Conservation (phyloP, 2,888 invertebrate species). For the Drosophila vallismaia region DNA sequence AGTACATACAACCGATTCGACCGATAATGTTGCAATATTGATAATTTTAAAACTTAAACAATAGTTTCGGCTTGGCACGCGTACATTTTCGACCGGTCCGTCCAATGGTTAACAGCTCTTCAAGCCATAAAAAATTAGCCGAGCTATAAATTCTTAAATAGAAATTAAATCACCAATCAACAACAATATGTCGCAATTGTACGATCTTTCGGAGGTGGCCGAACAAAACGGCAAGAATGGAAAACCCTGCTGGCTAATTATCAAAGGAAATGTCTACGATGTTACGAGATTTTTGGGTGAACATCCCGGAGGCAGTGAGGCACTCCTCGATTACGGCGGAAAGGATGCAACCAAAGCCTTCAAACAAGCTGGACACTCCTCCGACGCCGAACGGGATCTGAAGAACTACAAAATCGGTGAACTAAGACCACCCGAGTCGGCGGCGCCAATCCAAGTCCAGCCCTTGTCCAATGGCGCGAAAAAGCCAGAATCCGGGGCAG, state of each 20-base stretch:
- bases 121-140: constrained; percentile 5
- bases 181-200: constrained; percentile 72
- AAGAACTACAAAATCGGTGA: constrained; percentile 88
- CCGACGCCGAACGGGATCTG: constrained; percentile 86
- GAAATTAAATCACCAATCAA: constrained; percentile 12
- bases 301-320: constrained; percentile 89
- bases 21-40: constrained; percentile 15
- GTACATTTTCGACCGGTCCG: constrained; percentile 28
- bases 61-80: constrained; percentile 27
- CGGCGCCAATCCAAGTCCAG: constrained; percentile 28
- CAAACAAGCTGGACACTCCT: constrained; percentile 88
- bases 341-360: constrained; percentile 88
- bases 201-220: constrained; percentile 86
- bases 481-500: neutral
- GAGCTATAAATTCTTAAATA: neutral
- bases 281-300: constrained; percentile 87
- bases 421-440: constrained; percentile 78
- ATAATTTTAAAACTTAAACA: constrained; percentile 28
- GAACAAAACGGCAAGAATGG: constrained; percentile 86
- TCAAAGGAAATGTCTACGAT: constrained; percentile 88
- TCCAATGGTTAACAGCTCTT: constrained; percentile 17
- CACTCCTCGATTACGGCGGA: constrained; percentile 88
- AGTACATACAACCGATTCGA: constrained; percentile 33
- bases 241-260: constrained; percentile 87
- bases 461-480: constrained; percentile 7